These are phyloP conservation scores for Microcebus murinus DNA, from an alignment of 2,113 vertebrate species.

Conservation along the genomic window DNA sequence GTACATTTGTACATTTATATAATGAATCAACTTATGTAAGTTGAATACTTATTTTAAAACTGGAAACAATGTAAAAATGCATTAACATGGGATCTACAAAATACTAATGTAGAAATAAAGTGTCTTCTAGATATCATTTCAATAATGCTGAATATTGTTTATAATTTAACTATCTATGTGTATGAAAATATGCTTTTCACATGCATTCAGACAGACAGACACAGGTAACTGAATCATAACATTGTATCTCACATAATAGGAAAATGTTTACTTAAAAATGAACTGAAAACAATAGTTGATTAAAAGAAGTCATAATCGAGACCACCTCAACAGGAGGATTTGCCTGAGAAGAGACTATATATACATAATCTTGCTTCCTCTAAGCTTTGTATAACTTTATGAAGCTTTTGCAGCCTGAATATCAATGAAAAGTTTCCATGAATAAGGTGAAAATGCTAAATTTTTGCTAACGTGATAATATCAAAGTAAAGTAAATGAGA, in stretches of 20 bases:
- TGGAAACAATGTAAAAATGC: not conserved
- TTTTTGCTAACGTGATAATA: not conserved
- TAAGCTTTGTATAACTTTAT: not conserved
- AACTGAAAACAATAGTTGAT: not conserved
- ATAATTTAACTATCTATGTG: not conserved
- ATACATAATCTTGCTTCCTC: not conserved
- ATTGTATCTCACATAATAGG: not conserved
- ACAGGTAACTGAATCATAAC: not conserved
- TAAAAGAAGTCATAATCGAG: not conserved
- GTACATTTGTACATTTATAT: not conserved
- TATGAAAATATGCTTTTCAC: not conserved
- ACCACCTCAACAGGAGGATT: fast-evolving
- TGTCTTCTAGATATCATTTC: not conserved
- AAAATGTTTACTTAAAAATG: not conserved
- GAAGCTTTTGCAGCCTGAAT: not conserved
- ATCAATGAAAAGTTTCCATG: not conserved
- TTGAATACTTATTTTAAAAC: not conserved
- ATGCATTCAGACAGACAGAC: not conserved
- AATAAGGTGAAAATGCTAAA: not conserved
- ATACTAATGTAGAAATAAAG: not conserved
- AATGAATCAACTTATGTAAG: not conserved
- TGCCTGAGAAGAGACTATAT: fast-evolving
- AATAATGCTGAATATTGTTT: not conserved
- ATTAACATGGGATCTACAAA: not conserved
- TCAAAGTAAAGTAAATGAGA: not conserved